phyloP scores from a whole-genome alignment of 2,797 vertebrate genomes.

The Lacerta bilineata region DNA sequence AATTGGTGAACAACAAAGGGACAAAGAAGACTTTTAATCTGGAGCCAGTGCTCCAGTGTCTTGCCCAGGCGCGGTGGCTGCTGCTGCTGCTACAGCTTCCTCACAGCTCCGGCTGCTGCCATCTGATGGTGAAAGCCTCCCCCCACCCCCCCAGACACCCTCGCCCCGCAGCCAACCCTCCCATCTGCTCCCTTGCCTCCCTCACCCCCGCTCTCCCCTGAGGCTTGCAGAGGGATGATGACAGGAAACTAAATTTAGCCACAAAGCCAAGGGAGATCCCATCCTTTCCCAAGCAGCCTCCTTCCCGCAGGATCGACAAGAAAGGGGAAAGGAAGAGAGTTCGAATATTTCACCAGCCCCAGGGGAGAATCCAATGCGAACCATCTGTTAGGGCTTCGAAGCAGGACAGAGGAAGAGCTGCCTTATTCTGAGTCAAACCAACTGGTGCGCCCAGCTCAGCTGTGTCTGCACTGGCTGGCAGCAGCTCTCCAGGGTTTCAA shows the following conservation, averaged over 20 bases:
- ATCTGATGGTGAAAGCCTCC: neutral
- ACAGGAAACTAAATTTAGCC: constrained; percentile 30
- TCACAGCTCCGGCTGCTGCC: neutral
- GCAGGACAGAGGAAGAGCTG: neutral
- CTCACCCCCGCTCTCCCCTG: neutral
- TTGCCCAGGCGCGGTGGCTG: no score
- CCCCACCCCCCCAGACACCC: neutral
- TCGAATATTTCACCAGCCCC: neutral
- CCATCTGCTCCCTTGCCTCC: neutral
- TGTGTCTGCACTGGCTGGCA: no score
- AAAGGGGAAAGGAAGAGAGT: neutral
- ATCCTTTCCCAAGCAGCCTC: neutral
- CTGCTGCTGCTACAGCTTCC: neutral
- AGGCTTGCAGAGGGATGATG: neutral
- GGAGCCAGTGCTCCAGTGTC: neutral
- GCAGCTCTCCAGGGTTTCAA: no score
- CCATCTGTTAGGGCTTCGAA: neutral
- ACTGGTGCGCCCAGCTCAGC: no score
- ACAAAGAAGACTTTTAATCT: constrained; percentile 28
- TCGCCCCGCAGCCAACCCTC: neutral
- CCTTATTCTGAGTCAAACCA: no score
- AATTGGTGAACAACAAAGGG: constrained; percentile 66
- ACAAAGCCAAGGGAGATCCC: neutral
- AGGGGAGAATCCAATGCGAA: neutral
- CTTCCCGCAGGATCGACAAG: no score